Evolutionary conservation across 2,888 invertebrate genomes (phyloP).

Genomic region (Folsomia candida): DNA sequence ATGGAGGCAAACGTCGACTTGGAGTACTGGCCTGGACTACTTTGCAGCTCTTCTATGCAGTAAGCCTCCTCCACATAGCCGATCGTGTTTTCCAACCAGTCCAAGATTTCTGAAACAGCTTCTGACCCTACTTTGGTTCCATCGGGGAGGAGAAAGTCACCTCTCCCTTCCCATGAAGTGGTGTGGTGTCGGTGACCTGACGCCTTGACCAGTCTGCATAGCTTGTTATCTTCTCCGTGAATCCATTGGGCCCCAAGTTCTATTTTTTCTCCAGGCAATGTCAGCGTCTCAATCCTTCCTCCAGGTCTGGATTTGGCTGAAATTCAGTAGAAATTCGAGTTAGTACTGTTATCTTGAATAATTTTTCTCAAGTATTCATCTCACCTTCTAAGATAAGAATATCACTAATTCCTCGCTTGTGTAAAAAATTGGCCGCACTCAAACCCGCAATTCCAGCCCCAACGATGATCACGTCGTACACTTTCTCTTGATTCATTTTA

Average conservation of each 20-base stretch:
- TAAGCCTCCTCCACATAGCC: slow-evolving; percentile 55
- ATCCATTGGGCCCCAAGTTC: slow-evolving; percentile 80
- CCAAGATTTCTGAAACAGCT: slow-evolving; percentile 58
- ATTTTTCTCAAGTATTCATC: no score
- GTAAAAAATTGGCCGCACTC: slow-evolving; percentile 60
- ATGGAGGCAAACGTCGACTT: slow-evolving; percentile 51
- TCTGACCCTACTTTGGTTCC: slow-evolving; percentile 52
- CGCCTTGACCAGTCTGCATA: slow-evolving; percentile 57
- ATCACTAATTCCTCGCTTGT: slow-evolving; percentile 56
- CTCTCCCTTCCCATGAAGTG: slow-evolving; percentile 61
- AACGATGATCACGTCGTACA: slow-evolving; percentile 57
- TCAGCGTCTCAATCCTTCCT: slow-evolving; percentile 40
- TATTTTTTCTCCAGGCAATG: slow-evolving; percentile 54
- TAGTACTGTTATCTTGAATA: no score
- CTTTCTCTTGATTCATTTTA: slow-evolving; percentile 7
- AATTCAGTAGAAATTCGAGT: no score
- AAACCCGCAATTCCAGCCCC: slow-evolving; percentile 64
- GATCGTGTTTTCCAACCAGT: slow-evolving; percentile 56
- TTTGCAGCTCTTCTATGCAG: slow-evolving; percentile 31
- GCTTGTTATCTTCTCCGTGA: slow-evolving; percentile 66
- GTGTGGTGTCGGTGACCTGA: slow-evolving; percentile 57
- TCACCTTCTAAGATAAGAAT: slow-evolving; percentile 61
- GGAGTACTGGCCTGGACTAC: background rate
- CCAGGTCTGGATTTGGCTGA: slow-evolving; percentile 45
- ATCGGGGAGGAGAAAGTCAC: slow-evolving; percentile 51